These are phyloP conservation scores for Erannis defoliaria DNA, from an alignment of 2,888 invertebrate genomes.

Conservation along the genomic window DNA sequence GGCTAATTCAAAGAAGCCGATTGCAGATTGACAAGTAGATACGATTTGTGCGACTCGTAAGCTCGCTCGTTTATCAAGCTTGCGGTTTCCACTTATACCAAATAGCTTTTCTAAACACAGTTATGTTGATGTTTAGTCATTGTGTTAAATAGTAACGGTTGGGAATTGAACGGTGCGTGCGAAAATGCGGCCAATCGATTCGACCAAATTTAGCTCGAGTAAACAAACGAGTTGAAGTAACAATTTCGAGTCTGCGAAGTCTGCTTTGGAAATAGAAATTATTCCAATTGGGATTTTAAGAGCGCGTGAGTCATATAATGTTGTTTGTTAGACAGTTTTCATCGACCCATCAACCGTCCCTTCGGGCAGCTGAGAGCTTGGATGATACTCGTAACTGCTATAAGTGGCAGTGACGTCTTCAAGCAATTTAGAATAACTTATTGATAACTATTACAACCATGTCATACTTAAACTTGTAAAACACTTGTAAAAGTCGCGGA, in stretches of 20 bases:
- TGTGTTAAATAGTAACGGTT: slow-evolving; percentile 73
- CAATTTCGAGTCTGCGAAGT: slow-evolving; percentile 30
- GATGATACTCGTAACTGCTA: slow-evolving; percentile 19
- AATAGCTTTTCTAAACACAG: slow-evolving; percentile 56
- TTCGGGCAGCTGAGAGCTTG: slow-evolving; percentile 21
- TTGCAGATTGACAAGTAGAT: slow-evolving; percentile 58
- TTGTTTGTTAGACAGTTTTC: slow-evolving; percentile 64
- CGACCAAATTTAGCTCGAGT: slow-evolving; percentile 70
- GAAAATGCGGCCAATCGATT: slow-evolving; percentile 81
- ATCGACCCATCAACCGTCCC: slow-evolving; percentile 58
- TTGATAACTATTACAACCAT: no score
- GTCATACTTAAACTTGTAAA: no score
- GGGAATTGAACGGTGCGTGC: slow-evolving; percentile 74
- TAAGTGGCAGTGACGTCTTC: slow-evolving; percentile 34
- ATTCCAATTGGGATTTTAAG: slow-evolving; percentile 45
- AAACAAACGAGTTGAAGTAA: slow-evolving; percentile 53
- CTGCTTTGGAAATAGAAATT: slow-evolving; percentile 57
- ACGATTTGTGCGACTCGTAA: slow-evolving; percentile 29
- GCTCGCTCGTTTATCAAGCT: slow-evolving; percentile 50
- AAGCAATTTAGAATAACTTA: not conserved
- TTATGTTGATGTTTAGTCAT: slow-evolving; percentile 67
- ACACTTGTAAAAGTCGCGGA: no score
- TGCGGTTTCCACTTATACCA: slow-evolving; percentile 52
- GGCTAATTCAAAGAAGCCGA: slow-evolving; percentile 48
- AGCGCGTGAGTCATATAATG: slow-evolving; percentile 51